Evolutionary conservation across 35 echinoderm and acorn worm genomes (phyloP).

Genomic region (Apostichopus californicus): DNA sequence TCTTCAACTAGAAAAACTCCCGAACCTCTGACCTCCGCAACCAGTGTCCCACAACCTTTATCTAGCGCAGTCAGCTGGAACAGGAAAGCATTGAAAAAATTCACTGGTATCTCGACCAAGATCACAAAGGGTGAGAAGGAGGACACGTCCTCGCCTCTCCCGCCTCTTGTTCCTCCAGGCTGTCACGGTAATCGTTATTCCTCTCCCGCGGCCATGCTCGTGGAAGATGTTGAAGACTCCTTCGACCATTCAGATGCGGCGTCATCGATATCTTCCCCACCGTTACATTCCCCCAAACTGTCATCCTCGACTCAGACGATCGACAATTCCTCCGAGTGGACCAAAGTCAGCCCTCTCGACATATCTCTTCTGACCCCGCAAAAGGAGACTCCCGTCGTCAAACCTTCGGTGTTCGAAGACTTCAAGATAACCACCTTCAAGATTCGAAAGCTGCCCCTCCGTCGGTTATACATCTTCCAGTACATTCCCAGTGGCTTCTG

Average conservation of each 20-base stretch:
- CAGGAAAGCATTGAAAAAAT: constrained; percentile 6
- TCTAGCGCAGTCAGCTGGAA: not conserved
- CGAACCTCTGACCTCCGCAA: not conserved
- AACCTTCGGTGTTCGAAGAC: constrained; percentile 53
- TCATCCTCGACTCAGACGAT: not conserved
- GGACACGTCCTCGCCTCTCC: not conserved
- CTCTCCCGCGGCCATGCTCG: constrained; percentile 11
- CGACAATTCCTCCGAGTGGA: not conserved
- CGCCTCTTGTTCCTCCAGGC: not conserved
- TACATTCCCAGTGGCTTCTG: constrained; percentile 99
- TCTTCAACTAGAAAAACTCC: not conserved
- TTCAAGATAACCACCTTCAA: constrained; percentile 62
- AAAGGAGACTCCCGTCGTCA: not conserved
- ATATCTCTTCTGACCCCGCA: constrained; percentile 50
- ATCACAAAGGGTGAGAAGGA: not conserved
- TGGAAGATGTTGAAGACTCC: not conserved
- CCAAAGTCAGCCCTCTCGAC: constrained; percentile 60
- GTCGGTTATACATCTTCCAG: constrained; percentile 89
- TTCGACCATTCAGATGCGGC: not conserved
- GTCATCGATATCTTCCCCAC: not conserved
- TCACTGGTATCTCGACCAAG: not conserved
- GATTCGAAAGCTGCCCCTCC: constrained; percentile 72
- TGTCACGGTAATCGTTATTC: not conserved
- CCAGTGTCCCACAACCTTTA: not conserved
- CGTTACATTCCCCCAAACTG: not conserved